phyloP scores from a whole-genome alignment of 2,113 vertebrate genomes.

The Neodontobutis hainanensis region DNA sequence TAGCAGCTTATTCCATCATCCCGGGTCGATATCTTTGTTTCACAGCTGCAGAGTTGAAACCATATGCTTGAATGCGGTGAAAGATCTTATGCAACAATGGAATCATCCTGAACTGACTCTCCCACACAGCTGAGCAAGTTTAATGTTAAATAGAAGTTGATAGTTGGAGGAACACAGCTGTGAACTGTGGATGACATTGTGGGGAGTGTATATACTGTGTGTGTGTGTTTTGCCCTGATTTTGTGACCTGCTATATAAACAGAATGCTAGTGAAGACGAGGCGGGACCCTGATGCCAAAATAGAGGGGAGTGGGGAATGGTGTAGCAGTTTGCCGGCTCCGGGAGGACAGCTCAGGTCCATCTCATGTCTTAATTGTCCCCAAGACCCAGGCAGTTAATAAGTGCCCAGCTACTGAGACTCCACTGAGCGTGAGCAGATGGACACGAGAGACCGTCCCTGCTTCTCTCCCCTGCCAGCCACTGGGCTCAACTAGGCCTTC shows the following conservation, averaged over 20 bases:
- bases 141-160: neutral
- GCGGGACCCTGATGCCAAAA: too few relatives aligned
- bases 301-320: slow-evolving; percentile 7
- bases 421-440: slow-evolving; percentile 57
- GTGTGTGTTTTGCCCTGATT: slow-evolving; percentile 41
- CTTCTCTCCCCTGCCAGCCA: slow-evolving; percentile 44
- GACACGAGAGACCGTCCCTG: slow-evolving; percentile 40
- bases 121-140: neutral
- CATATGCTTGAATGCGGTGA: neutral
- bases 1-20: too few relatives aligned
- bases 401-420: slow-evolving; percentile 39
- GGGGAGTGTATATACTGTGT: neutral
- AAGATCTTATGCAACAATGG: neutral
- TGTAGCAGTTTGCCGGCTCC: slow-evolving; percentile 44
- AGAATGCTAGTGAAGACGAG: slow-evolving; percentile 16
- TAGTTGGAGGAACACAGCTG: neutral
- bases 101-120: neutral
- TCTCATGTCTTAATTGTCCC: slow-evolving; percentile 72
- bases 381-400: slow-evolving; percentile 57
- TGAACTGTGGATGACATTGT: slow-evolving; percentile 13
- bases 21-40: neutral
- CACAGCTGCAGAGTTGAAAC: neutral
- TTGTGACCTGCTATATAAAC: slow-evolving; percentile 50
- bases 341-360: slow-evolving; percentile 46
- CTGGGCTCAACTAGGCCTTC: slow-evolving; percentile 55